Base-by-base conservation (phyloP, 2,888 invertebrate genomes). In the Harpagoxenus sublaevis region DNA sequence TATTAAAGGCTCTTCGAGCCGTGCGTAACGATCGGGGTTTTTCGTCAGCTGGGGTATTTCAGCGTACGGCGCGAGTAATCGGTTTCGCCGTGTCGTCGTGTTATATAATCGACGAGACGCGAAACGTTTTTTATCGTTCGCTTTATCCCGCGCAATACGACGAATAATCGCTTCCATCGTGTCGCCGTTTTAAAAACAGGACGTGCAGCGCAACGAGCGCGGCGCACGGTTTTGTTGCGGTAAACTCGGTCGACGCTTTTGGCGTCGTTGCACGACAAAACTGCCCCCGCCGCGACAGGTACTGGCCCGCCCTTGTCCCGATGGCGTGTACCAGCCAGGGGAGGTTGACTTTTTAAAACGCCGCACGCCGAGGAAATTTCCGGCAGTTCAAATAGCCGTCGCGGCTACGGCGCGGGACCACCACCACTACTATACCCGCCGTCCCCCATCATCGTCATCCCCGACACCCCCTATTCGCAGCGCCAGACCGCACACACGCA, bases 271-370 rank as follows among this genome's bases (percentile, higher is more conserved):
- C 84, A 71, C 83, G 89, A 90, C 90, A 90, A 90, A 90, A 87
- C 89, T 88, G 87, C 79, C 71, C 71, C 86, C 68, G 85, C 83
- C 84, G 86, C 73, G 89, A 68, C 84, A 83, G 84, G 65, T 51
- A 57, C 70, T 84, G 60, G 71, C 65, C 87, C 79, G 48, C 84
- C 84, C 82, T 71, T 73, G 75, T 84, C 81, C 68, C 68, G 73
- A 57, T 48, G 45, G 68, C 84, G 75, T 82, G 77, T 74, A 87
- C 75, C 75, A 65, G 57, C 60, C 71, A 23, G 87, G 75, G 75
- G 66, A 84, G 85, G 77, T 68, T 84, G 89, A 86, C 89, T 90
- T 89, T 91, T 88, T 90, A 88, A 88, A 91, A 88, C 89, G 85
- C 71, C 83, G 85, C 57, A 65, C 73, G 81, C 77, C 70, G 87